Base-by-base conservation (phyloP, 2,888 invertebrate genomes). In the Alloplasta piceator region DNA sequence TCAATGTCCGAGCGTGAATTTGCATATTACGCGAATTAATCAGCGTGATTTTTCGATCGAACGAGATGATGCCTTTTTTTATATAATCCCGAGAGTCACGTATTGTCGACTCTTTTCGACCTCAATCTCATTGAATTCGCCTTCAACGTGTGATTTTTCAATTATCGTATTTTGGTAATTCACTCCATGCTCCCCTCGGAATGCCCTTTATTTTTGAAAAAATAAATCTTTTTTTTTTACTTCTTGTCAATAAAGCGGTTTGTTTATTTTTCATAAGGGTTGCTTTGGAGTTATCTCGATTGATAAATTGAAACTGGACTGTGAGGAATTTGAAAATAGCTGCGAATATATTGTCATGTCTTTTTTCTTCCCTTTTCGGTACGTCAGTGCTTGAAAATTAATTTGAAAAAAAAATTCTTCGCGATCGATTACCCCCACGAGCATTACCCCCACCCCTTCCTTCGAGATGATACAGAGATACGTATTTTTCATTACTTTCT, bases 281-380 rank as follows among this genome's bases (percentile, higher is more conserved):
- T 58, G 56, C 71, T 71, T 71, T 26, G 26, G n/a, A 50, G 63
- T 55, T 63, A 71, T 50, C 56, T 67, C 39, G 16, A 14, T 26
- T 52, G 50, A 36, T 52, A 16, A 71, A 46, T 55, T 50, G 10
- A 55, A 14, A 12, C 12, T 60, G 26, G 26, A 60, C 26, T 26
- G 26, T 50, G 58, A 70, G 64, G 12, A 64, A 12, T 5, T 60
- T 66, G 66, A 48, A 60, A 60, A 63, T 14, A 58, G 67, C 60
- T 64, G 46, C 61, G 73, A 73, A 78, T 67, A 77, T 80, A 81
- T 81, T 81, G 78, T 81, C 80, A 73, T 78, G 50, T 73, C 61
- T 72, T 41, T 72, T 55, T 56, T 50, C 61, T 60, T 14, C 56
- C 41, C 14, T 56, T 26, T 56, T 10, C 9, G n/a, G n/a, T 52